Evolutionary conservation across 2,888 invertebrate species (phyloP), one percentile per base, ranked within the genome.

Genomic region (Eurois occulta): DNA sequence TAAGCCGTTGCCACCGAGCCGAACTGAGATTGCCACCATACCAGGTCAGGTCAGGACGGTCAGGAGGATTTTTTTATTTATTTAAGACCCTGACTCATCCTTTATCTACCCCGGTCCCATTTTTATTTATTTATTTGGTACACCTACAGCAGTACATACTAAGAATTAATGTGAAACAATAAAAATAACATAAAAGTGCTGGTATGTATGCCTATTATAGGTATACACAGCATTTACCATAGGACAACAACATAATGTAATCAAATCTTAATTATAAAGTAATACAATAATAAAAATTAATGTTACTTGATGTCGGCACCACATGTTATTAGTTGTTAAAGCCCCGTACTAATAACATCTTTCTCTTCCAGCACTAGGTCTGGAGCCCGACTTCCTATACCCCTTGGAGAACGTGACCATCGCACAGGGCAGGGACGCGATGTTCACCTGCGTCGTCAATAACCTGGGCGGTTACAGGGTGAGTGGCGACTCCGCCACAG

Each of bases 381-480:
- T 98, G 96, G 98, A 98, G 95, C 98, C 98, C 91, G 98, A 98
- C 95, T 98, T 98, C 97, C 97, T 97, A 89, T 98, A 97, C 91
- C 98, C 98, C 67, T 95, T 98, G 97, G 98, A 98, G 97, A 98
- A 98, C 97, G 97, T 98, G 95, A 98, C 98, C 87, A 98, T 98
- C 91, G 97, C 98, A 85, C 98, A 98, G 95, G 98, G 98, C 85
- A 97, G 98, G 90, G 98, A 98, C 96, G 98, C 98, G 90, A 98
- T 98, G 94, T 98, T 98, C 97, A 98, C 98, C 89, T 98, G 98
- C 94, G 98, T 98, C 93, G 98, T 98, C 92, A 98, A 98, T 97
- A 98, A 98, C 97, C 97, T 98, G 94, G 98, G 98, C 92, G 98
- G 98, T 97, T 97, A 98, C 97, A 98, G 98, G 98, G 99, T 99